These are phyloP conservation scores for Drosophila paramelanica DNA, from an alignment of 2,888 invertebrate genomes.

Conservation along the genomic window DNA sequence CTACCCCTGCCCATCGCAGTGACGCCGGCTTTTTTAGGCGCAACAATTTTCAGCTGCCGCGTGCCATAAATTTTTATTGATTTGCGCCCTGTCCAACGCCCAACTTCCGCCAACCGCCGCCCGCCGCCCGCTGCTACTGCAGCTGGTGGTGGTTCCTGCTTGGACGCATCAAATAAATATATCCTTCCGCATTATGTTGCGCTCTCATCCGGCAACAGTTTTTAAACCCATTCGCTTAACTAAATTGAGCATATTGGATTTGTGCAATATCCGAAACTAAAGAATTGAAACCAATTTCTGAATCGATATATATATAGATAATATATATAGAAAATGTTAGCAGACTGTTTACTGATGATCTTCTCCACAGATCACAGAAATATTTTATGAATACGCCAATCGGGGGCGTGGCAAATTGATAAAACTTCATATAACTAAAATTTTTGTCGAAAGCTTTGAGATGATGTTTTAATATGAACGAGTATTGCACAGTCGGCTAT, in stretches of 20 bases:
- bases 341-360: no score
- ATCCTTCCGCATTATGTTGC: slow-evolving; percentile 78
- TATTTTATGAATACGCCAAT: no score
- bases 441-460: no score
- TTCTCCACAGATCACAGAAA: no score
- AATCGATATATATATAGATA: no score
- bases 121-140: neutral
- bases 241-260: no score
- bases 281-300: no score
- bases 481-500: slow-evolving; percentile 3
- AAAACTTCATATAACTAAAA: no score
- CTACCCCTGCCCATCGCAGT: neutral
- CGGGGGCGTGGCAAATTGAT: no score
- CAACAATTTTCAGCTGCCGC: slow-evolving; percentile 77
- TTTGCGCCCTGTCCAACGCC: slow-evolving; percentile 31
- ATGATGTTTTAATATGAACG: neutral
- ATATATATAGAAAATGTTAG: no score
- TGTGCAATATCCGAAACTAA: no score
- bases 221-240: neutral
- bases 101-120: neutral
- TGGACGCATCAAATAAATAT: slow-evolving; percentile 78
- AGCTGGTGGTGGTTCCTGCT: slow-evolving; percentile 44
- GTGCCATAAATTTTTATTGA: slow-evolving; percentile 80
- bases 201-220: slow-evolving; percentile 74
- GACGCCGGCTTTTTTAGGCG: slow-evolving; percentile 49